Base-by-base conservation (phyloP, 2,797 vertebrate genomes). In the Gambusia yucatana region DNA sequence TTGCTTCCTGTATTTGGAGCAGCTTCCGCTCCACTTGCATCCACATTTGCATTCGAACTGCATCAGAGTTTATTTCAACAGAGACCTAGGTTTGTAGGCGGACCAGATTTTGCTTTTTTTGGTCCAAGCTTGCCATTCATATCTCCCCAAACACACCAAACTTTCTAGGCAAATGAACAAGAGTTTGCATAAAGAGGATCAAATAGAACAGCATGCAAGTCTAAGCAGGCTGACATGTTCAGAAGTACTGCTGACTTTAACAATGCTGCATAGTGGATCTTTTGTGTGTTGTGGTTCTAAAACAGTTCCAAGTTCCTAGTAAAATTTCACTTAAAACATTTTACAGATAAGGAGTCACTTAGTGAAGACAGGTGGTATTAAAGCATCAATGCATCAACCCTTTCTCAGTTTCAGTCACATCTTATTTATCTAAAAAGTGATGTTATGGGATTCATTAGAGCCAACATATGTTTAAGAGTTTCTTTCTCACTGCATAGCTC, bases 371-470 rank as follows among this genome's bases (percentile, higher is more conserved):
- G 73, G 5, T 28, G 8, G 48, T 22, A 77, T n/a, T 61, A 17
- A 55, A 63, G 59, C 50, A 43, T 72, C 36, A 1, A 82, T 83
- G 55, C 50, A 46, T 72, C 41, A 1, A 82, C 86, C 61, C 55
- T 69, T 67, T 90, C 83, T 87, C 78, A 75, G 75, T 76, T 57
- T 84, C 82, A 80, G 73, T 74, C 83, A 81, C 50, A 76, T 85
- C 44, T 59, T 78, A 84, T 91, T 90, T 89, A 91, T 94, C 88
- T 90, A 79, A 69, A 90, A 84, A 90, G 82, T 94, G 94, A 94
- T 82, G 93, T 89, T 87, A 95, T 88, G 82, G 59, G 79, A 78
- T 93, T 93, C 84, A 93, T 92, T 92, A 91, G 86, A 91, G 75
- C 59, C 81, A 76, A 87, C 81, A 90, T 90, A 85, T 90, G 91